phyloP scores from a whole-genome alignment of 1,140 invertebrate species.

The Drosophila sp. region DNA sequence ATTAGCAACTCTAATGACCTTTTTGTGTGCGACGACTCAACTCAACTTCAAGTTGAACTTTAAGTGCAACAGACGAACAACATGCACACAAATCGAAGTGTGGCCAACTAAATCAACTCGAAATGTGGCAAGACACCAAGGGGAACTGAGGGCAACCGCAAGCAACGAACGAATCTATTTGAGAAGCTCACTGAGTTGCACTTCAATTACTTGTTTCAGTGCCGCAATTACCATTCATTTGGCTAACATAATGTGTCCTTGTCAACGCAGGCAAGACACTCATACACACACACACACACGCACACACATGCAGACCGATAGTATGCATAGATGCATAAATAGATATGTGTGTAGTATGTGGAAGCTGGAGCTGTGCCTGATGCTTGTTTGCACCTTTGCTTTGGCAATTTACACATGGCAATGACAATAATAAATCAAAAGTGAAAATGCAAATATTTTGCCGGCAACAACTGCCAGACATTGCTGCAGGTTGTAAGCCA shows the following conservation, averaged over 20 bases:
- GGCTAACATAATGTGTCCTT: constrained; percentile 79
- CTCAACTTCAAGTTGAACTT: constrained; percentile 20
- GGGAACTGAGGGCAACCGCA: constrained; percentile 16
- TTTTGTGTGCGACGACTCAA: constrained; percentile 29
- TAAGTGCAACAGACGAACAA: constrained; percentile 29
- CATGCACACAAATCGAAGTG: constrained; percentile 38
- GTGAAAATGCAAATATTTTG: constrained; percentile 83
- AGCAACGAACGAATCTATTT: constrained; percentile 57
- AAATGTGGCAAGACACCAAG: neutral
- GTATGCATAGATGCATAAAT: constrained; percentile 21
- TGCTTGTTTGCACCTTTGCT: constrained; percentile 81
- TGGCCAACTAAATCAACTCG: constrained; percentile 28
- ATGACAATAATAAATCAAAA: constrained; percentile 84
- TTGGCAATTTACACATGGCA: constrained; percentile 81
- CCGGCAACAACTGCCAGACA: constrained; percentile 51
- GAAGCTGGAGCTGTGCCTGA: constrained; percentile 44
- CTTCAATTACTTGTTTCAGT: constrained; percentile 82
- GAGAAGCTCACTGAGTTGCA: constrained; percentile 55
- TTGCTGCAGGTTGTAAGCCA: constrained; percentile 36
- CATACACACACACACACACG: constrained; percentile 14
- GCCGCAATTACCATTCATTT: constrained; percentile 82
- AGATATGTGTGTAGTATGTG: constrained; percentile 8
- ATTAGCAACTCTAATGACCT: constrained; percentile 73
- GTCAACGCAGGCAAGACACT: constrained; percentile 53
- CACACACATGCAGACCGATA: neutral